Percentiles rank a stretch among this genome's conserved stretches.
Evolutionary conservation across 1,140 invertebrate species (phyloP).

Genomic region (Hylaeus anthracinus): DNA sequence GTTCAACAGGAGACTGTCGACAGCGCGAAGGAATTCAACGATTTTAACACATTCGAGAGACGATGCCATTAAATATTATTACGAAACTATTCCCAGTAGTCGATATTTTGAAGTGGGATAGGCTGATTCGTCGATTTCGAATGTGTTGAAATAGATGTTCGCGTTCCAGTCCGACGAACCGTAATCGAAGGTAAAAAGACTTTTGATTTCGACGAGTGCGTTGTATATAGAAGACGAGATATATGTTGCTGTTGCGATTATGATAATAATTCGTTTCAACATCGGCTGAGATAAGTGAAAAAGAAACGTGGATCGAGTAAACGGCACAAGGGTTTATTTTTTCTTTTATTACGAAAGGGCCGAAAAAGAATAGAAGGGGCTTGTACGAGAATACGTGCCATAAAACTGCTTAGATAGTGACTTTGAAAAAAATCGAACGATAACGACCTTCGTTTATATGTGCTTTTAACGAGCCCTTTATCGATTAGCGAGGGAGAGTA

Average conservation of each 20-base stretch:
- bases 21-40: constrained; percentile 26
- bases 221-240: constrained; percentile 24
- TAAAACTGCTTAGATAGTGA: constrained; percentile 68
- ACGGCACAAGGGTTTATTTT: neutral
- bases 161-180: constrained; percentile 51
- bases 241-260: constrained; percentile 31
- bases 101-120: too few species aligned
- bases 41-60: too few species aligned
- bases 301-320: constrained; percentile 1
- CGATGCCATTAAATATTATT: too few species aligned
- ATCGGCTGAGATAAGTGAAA: constrained; percentile 9
- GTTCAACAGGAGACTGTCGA: constrained; percentile 31
- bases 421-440: constrained; percentile 57
- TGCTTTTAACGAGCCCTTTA: constrained; percentile 62
- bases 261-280: constrained; percentile 25
- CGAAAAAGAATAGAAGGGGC: constrained; percentile 34
- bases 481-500: constrained; percentile 46
- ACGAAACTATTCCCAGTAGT: too few species aligned
- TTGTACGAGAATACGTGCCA: constrained; percentile 68
- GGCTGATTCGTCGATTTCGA: too few species aligned
- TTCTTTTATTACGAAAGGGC: constrained; percentile 29
- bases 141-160: constrained; percentile 27
- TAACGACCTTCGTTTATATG: constrained; percentile 59
- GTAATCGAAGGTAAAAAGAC: constrained; percentile 30
- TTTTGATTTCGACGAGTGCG: constrained; percentile 25